phyloP scores from a whole-genome alignment of 1,140 invertebrate species.

The Musca domestica region DNA sequence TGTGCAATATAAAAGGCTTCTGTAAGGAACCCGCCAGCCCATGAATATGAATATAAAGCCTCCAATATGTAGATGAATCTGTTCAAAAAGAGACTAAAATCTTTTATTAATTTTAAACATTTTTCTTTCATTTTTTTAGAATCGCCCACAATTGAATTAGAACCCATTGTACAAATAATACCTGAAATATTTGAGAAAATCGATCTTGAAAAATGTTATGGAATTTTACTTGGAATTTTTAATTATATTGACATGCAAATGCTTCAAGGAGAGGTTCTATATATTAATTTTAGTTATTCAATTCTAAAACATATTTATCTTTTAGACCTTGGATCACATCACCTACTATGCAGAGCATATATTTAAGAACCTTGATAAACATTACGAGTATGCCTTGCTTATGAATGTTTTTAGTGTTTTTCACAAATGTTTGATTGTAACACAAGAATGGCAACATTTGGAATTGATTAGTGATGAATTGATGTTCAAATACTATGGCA shows the following conservation, averaged over 20 bases:
- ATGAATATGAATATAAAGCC: background rate
- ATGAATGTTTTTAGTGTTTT: slow-evolving; percentile 6
- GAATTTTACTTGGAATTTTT: background rate
- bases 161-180: background rate
- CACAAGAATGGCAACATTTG: slow-evolving; percentile 3
- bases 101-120: background rate
- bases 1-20: background rate
- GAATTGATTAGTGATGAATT: slow-evolving; percentile 2
- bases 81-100: background rate
- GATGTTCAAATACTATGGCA: background rate
- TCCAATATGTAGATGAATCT: background rate
- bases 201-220: background rate
- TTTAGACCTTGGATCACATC: background rate
- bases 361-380: background rate
- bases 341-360: background rate
- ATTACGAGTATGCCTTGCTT: slow-evolving; percentile 9
- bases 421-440: background rate
- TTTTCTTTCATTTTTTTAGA: background rate
- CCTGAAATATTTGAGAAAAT: slow-evolving; percentile 6
- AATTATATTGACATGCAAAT: background rate
- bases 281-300: background rate
- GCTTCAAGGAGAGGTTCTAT: background rate
- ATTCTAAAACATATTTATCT: background rate
- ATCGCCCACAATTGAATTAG: background rate
- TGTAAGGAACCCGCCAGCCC: background rate